Percentiles rank a stretch among this genome's conserved stretches.
Conservation (phyloP, 2,797 vertebrate species). For the Phrynocephalus forsythii region DNA sequence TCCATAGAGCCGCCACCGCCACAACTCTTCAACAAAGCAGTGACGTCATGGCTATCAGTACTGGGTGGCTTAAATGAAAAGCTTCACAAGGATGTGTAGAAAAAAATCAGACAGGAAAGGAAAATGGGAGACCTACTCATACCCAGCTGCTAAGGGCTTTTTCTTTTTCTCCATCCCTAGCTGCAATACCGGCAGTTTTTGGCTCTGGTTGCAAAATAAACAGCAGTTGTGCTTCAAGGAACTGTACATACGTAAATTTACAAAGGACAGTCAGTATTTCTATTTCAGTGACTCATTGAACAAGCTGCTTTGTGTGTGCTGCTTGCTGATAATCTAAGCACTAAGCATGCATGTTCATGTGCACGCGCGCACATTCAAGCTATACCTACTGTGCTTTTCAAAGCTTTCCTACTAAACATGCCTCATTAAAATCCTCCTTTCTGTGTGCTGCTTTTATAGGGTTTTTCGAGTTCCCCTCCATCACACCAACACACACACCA, state of each 20-base stretch:
- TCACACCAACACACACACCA: background rate
- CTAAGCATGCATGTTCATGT: background rate
- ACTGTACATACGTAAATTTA: background rate
- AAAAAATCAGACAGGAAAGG: background rate
- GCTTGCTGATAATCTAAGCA: background rate
- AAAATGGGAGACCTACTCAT: background rate
- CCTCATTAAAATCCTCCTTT: background rate
- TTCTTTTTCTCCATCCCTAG: background rate
- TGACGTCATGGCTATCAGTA: background rate
- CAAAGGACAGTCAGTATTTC: background rate
- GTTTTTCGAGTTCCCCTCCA: background rate
- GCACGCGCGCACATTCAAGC: background rate
- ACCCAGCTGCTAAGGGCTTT: background rate
- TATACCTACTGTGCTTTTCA: fast-evolving
- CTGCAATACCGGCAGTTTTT: background rate
- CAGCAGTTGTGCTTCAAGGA: conserved; percentile 26
- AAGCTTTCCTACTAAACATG: conserved; percentile 18
- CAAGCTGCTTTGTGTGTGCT: fast-evolving
- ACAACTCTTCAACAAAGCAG: background rate
- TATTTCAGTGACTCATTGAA: background rate
- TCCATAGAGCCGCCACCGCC: background rate
- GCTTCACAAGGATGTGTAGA: background rate
- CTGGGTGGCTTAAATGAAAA: background rate
- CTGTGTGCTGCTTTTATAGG: background rate
- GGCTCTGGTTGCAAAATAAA: background rate